These are phyloP conservation scores for Penaeus indicus DNA, from an alignment of 1,140 invertebrate genomes.

Conservation along the genomic window DNA sequence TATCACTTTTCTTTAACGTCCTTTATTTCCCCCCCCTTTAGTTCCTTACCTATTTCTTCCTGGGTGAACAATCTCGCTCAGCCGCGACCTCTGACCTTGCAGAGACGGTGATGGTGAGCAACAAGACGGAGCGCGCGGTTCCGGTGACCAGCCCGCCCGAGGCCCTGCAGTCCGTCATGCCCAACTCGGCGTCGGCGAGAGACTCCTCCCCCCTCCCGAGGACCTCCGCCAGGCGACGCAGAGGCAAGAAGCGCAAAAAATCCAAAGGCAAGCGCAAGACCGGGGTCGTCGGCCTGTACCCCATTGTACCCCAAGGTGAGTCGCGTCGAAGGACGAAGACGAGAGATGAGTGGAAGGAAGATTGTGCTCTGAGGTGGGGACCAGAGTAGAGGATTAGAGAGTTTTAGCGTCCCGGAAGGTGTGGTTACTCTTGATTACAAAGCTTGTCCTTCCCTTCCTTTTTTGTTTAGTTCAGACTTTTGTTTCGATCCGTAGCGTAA, in stretches of 20 bases:
- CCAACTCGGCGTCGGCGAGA: constrained; percentile 16
- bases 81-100: background rate
- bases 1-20: too few species aligned
- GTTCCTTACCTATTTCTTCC: background rate
- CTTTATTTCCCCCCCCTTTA: background rate
- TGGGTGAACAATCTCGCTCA: background rate
- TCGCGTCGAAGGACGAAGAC: too few species aligned
- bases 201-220: background rate
- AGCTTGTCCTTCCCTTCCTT: background rate
- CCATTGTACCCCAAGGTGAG: constrained; percentile 63
- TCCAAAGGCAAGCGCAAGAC: constrained; percentile 59
- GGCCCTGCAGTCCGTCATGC: constrained; percentile 2
- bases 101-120: constrained; percentile 51
- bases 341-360: too few species aligned
- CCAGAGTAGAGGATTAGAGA: background rate
- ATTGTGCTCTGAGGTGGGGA: constrained; percentile 5
- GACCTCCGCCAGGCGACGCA: constrained; percentile 31
- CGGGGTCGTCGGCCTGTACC: constrained; percentile 45
- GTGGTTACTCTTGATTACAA: background rate
- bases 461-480: background rate
- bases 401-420: too few species aligned
- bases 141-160: constrained; percentile 28
- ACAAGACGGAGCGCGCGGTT: constrained; percentile 45
- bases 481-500: background rate
- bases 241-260: constrained; percentile 57